Base-by-base conservation (phyloP, 64 coral and sea anemone genomes). In the Trachythela sp. region DNA sequence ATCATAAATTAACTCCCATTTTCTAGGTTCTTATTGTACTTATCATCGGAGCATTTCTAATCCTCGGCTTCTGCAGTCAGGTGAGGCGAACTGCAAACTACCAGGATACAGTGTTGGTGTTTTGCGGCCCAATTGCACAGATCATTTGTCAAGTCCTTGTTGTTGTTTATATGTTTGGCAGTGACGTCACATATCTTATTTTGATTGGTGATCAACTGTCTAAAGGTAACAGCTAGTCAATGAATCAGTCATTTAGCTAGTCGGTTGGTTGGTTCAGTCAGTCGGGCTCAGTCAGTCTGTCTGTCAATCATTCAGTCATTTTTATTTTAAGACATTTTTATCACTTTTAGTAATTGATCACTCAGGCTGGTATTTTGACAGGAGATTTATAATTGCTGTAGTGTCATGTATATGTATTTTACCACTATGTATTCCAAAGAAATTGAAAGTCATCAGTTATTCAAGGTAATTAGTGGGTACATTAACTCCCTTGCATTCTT, bases 141-240 rank as follows among this genome's bases (percentile, higher is more conserved):
- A 43, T 91, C 10, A 76, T 86, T 11, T 93, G 90, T 14, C 91
- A 99, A 75, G 51, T 95, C 38, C 13, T 93, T 52, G 89, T 99
- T 0, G 39, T 99, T 89, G 37, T 99, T 31, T 99, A 99, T 30
- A 99, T 99, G 96, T 93, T 93, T 91, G 96, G 96, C 24, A 90
- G 91, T 48, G 88, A 85, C 17, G 51, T 99, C 36, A 91, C 96
- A 32, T 99, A 95, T 80, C 86, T 99, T 35, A 95, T 99, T 77
- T 45, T 99, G 86, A 99, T 99, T 88, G 96, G 93, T 34, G 96
- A 99, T 87, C 96, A 99, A 38, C 84, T 99, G 51, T 60, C 94
- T 40, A 91, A 90, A 93, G 96, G 96, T 94, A 88, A 26, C 43
- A 7, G n/a, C 9, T 36, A 33, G 42, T 45, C 11, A 11, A 45